Conservation (phyloP, 2,888 invertebrate species). For the Drosophila atroscutellata region DNA sequence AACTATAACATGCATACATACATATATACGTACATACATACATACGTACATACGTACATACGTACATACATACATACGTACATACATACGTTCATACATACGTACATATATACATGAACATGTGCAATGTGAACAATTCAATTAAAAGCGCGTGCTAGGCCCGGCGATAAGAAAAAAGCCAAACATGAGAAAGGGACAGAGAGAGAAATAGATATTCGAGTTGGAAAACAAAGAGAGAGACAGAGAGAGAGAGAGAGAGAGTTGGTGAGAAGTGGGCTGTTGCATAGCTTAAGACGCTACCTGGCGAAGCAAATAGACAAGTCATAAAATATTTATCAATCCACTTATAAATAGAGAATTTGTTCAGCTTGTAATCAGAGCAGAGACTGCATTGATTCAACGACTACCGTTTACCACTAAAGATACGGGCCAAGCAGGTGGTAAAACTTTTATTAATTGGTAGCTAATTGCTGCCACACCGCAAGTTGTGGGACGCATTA, state of each 20-base stretch:
- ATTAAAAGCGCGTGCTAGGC: constrained; percentile 50
- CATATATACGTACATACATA: background rate
- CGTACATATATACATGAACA: background rate
- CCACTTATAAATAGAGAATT: constrained; percentile 29
- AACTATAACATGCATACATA: constrained; percentile 1
- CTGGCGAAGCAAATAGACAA: constrained; percentile 20
- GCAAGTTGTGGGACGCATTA: constrained; percentile 3
- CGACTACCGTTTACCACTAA: constrained; percentile 2
- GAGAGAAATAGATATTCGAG: no score
- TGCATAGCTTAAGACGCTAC: constrained; percentile 44
- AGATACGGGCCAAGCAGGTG: constrained; percentile 42
- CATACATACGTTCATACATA: no score
- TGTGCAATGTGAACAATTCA: constrained; percentile 56
- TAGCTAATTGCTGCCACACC: constrained; percentile 52
- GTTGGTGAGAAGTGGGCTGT: background rate
- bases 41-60: background rate
- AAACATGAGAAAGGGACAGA: background rate
- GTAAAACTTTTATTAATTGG: constrained; percentile 67
- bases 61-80: background rate
- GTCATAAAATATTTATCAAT: constrained; percentile 43
- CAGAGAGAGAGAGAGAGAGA: background rate
- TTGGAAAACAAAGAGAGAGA: background rate
- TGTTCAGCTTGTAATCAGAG: constrained; percentile 39
- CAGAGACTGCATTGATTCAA: constrained; percentile 32
- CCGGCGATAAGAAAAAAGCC: constrained; percentile 25